These are phyloP conservation scores for Camelus dromedarius DNA, from an alignment of 2,113 vertebrate species.

Conservation along the genomic window DNA sequence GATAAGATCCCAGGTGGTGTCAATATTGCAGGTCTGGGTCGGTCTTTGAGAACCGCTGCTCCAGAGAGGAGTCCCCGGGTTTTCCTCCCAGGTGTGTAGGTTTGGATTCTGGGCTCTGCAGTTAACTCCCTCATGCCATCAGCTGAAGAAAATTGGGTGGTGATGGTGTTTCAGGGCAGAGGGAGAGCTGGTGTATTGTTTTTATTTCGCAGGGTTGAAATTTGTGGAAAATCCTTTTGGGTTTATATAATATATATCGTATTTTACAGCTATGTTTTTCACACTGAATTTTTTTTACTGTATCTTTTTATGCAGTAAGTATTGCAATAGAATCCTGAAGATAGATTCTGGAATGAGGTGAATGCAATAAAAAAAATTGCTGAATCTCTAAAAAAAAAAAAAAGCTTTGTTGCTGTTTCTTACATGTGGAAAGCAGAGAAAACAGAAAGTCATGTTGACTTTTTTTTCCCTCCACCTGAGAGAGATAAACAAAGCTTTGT, in stretches of 20 bases:
- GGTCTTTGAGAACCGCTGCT: not conserved
- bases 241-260: no score
- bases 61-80: not conserved
- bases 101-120: not conserved
- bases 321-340: no score
- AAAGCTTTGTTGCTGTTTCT: not conserved
- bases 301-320: no score
- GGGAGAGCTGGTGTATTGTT: not conserved
- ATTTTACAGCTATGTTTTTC: no score
- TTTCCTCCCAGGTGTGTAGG: not conserved
- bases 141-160: not conserved
- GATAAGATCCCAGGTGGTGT: not conserved
- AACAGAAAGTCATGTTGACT: not conserved
- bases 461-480: not conserved
- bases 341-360: no score
- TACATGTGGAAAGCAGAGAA: not conserved
- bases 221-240: no score
- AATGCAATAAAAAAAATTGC: no score
- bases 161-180: no score
- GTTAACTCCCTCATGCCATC: not conserved
- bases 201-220: not conserved
- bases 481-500: not conserved
- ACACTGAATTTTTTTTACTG: no score
- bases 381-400: no score
- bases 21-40: not conserved